Conservation (phyloP, 2,888 invertebrate genomes). For the Hypena proboscidalis region DNA sequence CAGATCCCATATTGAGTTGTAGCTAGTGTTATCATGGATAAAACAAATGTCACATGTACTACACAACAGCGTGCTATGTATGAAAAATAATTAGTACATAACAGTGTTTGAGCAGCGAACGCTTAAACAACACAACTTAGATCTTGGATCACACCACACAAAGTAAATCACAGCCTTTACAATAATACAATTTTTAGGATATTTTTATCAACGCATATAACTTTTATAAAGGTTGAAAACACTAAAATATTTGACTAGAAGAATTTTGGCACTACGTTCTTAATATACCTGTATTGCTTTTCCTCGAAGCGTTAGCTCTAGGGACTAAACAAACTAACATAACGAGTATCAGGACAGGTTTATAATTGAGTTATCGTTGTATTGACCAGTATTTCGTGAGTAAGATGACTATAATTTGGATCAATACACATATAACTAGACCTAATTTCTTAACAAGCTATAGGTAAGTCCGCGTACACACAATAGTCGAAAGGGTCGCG, state of each 20-base stretch:
- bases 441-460: constrained; percentile 71
- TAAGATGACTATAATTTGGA: constrained; percentile 42
- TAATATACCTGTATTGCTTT: constrained; percentile 49
- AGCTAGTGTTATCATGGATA: constrained; percentile 33
- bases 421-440: constrained; percentile 67
- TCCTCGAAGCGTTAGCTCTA: constrained; percentile 52
- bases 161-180: constrained; percentile 82
- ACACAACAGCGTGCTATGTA: constrained; percentile 27
- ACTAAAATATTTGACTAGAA: constrained; percentile 55
- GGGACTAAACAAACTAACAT: constrained; percentile 35
- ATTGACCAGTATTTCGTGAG: constrained; percentile 44
- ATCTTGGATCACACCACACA: constrained; percentile 71
- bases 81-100: constrained; percentile 30
- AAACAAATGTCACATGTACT: constrained; percentile 26
- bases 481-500: constrained; percentile 63
- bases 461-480: constrained; percentile 64
- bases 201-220: constrained; percentile 40
- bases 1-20: constrained; percentile 49
- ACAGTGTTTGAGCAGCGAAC: constrained; percentile 45
- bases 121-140: constrained; percentile 53
- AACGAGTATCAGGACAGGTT: constrained; percentile 28
- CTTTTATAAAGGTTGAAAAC: constrained; percentile 45
- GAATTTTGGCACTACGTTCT: constrained; percentile 61
- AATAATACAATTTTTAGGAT: constrained; percentile 56
- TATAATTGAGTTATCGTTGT: constrained; percentile 29